phyloP scores from a whole-genome alignment of 2,797 vertebrate species.

The Melanotaenia nigrans region DNA sequence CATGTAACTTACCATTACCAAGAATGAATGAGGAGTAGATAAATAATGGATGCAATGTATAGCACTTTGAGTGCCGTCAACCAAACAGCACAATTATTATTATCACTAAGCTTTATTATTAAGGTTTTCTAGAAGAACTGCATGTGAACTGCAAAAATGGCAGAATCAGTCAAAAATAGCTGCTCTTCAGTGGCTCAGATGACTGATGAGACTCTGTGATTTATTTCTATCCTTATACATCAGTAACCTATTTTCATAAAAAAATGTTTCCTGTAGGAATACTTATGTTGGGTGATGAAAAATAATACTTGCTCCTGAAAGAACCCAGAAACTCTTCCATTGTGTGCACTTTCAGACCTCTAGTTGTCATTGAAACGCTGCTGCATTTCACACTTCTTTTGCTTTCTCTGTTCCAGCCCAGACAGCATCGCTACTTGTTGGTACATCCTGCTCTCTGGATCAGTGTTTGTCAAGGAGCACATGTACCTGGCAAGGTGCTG shows the following conservation, averaged over 20 bases:
- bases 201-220: neutral
- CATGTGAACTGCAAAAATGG: neutral
- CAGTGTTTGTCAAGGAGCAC: constrained; percentile 94
- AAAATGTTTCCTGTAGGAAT: neutral
- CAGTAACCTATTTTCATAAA: neutral
- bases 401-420: constrained; percentile 82
- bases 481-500: constrained; percentile 92
- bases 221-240: neutral
- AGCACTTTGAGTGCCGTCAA: too few relatives aligned
- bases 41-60: too few relatives aligned
- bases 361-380: neutral
- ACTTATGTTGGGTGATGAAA: neutral
- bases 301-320: neutral
- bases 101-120: too few relatives aligned
- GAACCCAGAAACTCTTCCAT: neutral
- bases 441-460: constrained; percentile 96
- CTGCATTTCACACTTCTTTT: constrained; percentile 26
- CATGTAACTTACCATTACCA: too few relatives aligned
- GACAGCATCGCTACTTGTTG: constrained; percentile 93
- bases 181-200: neutral
- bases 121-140: too few relatives aligned
- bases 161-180: neutral
- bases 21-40: too few relatives aligned
- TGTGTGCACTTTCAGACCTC: neutral
- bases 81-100: too few relatives aligned